Evolutionary conservation across 2,888 invertebrate genomes (phyloP).

Genomic region (Epiblema foenella): DNA sequence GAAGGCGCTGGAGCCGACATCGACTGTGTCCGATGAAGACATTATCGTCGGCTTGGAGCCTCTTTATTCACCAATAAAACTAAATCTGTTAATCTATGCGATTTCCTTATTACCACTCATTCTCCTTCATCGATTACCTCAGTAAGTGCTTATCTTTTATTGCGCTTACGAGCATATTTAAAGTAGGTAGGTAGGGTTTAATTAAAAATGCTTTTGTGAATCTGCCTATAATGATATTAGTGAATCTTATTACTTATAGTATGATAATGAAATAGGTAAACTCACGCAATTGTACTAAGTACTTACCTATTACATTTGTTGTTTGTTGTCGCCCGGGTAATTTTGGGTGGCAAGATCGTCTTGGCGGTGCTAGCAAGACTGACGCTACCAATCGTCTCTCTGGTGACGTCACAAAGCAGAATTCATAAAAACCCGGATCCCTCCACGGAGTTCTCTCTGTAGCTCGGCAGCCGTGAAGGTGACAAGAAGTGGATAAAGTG

Average conservation of each 20-base stretch:
- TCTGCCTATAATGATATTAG: neutral
- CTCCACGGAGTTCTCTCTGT: too few relatives aligned
- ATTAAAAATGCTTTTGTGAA: neutral
- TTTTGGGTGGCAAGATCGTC: too few relatives aligned
- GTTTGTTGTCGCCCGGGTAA: too few relatives aligned
- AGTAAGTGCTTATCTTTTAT: neutral
- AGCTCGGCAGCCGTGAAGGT: too few relatives aligned
- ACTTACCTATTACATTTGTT: too few relatives aligned
- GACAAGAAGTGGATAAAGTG: too few relatives aligned
- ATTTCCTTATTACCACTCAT: neutral
- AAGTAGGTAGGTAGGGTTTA: neutral
- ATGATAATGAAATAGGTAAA: neutral
- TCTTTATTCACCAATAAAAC: conserved; percentile 14
- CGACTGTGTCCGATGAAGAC: conserved; percentile 28
- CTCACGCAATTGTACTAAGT: too few relatives aligned
- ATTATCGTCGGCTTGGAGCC: conserved; percentile 8
- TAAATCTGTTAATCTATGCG: conserved; percentile 15
- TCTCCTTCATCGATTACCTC: neutral
- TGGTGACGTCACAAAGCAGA: too few relatives aligned
- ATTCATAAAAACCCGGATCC: too few relatives aligned
- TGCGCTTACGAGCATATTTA: neutral
- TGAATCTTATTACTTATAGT: neutral
- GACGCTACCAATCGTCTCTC: too few relatives aligned
- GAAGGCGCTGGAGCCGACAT: conserved; percentile 10
- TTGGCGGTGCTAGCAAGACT: too few relatives aligned